Evolutionary conservation across 2,113 vertebrate species (phyloP), one percentile per base, ranked within the genome.

Genomic region (Perognathus longimembris): DNA sequence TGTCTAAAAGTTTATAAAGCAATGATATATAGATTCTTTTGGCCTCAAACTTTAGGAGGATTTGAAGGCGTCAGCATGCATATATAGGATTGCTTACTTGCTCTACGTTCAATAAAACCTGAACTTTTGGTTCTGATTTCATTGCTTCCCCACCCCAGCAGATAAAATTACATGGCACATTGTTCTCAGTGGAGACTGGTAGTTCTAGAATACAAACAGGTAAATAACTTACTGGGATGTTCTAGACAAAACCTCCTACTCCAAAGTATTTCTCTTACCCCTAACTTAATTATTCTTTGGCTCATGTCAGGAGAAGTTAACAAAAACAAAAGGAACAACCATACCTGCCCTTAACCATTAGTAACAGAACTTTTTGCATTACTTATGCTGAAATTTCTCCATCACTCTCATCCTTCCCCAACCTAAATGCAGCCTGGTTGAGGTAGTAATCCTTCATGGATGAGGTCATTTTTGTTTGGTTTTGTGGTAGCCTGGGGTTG

Each of bases 1-100:
- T 69, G 5, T 92, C 71, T 89, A 88, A 71, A 90, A 38, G 74
- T 24, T n/a, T 54, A 21, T 38, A 66, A 67, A 88, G 17, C 38
- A 61, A 77, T 8, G 45, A 59, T 71, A 73, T 38, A 17, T 17
- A 42, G 45, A 45, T 21, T 85, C 30, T 40, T 1, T 76, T 67
- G 21, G 74, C 28, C 14, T 57, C 8, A 34, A 71, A 45, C 21
- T 74, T 73, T 6, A 87, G 32, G 30, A 40, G 11, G 71, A 36
- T 45, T 75, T 21, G 45, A 87, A 36, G 40, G 1, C 6, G 45
- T 45, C 45, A 45, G 45, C 45, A 45, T 45, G 8, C 45, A 45
- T 45, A 45, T 12, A 45, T 12, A 45, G 45, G 45, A 45, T 45
- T 45, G 45, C 45, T 45, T 45, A 45, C 45, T 45, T 45, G 45